phyloP scores from a whole-genome alignment of 2,113 vertebrate species.

The Zapus hudsonius region DNA sequence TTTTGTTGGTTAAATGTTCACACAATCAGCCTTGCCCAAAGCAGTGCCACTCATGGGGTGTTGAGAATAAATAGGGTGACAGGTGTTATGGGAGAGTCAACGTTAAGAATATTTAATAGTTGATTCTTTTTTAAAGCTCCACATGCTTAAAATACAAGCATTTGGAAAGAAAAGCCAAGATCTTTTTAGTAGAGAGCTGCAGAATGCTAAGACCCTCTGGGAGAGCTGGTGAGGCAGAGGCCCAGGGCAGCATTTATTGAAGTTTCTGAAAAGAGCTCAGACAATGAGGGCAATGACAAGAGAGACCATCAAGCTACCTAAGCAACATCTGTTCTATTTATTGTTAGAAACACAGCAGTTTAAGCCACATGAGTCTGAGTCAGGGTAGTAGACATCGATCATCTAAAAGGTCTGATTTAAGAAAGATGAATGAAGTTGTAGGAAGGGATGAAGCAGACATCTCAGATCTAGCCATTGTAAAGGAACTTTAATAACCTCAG shows the following conservation, averaged over 20 bases:
- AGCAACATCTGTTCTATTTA: not conserved
- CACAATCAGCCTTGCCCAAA: constrained; percentile 66
- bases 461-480: not conserved
- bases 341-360: not conserved
- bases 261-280: not conserved
- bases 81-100: constrained; percentile 67
- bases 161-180: not conserved
- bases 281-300: not conserved
- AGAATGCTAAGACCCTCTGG: not conserved
- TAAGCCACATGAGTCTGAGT: not conserved
- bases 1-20: constrained; percentile 74
- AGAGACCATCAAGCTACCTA: not conserved
- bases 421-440: not conserved
- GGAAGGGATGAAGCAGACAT: not conserved
- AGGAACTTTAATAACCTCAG: not conserved
- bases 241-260: not conserved
- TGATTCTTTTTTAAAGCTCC: constrained; percentile 23
- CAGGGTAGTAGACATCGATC: not conserved
- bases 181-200: not conserved
- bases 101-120: constrained; percentile 50
- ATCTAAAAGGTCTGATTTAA: not conserved
- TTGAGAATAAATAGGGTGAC: constrained; percentile 70
- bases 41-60: constrained; percentile 27
- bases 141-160: constrained; percentile 56
- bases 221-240: not conserved